These are phyloP conservation scores for Leucoraja erinaceus DNA, from an alignment of 2,113 vertebrate species.

Conservation along the genomic window DNA sequence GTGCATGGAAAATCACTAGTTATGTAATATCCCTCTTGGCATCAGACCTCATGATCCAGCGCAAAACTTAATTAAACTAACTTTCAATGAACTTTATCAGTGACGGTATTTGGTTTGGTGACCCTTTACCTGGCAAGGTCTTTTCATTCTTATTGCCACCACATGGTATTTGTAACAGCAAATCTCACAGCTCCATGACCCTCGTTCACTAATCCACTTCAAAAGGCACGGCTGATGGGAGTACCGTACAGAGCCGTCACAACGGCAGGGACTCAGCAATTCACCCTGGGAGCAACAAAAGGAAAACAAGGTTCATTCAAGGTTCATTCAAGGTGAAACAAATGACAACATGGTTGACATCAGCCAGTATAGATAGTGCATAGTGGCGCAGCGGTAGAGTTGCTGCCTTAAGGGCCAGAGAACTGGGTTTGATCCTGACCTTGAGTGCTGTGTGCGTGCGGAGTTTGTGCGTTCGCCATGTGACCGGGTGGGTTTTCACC, in stretches of 20 bases:
- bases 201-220: constrained; percentile 92
- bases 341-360: neutral
- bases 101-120: neutral
- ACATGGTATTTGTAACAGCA: constrained; percentile 91
- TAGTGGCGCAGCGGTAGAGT: neutral
- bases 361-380: neutral
- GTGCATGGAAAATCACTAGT: neutral
- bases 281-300: constrained; percentile 64
- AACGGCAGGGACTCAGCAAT: constrained; percentile 84
- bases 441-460: too few species aligned
- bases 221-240: constrained; percentile 87
- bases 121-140: constrained; percentile 76
- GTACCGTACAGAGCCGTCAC: constrained; percentile 83
- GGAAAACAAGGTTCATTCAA: constrained; percentile 39
- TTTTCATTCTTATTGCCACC: constrained; percentile 88
- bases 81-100: neutral
- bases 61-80: neutral
- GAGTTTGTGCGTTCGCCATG: too few species aligned
- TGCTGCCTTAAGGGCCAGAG: too few species aligned
- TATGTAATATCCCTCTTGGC: neutral
- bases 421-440: too few species aligned
- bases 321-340: constrained; percentile 40
- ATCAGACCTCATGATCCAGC: neutral
- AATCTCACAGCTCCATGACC: constrained; percentile 89
- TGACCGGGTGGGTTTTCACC: too few species aligned